These are phyloP conservation scores for Proisotoma minuta DNA, from an alignment of 2,888 invertebrate species.

Conservation along the genomic window DNA sequence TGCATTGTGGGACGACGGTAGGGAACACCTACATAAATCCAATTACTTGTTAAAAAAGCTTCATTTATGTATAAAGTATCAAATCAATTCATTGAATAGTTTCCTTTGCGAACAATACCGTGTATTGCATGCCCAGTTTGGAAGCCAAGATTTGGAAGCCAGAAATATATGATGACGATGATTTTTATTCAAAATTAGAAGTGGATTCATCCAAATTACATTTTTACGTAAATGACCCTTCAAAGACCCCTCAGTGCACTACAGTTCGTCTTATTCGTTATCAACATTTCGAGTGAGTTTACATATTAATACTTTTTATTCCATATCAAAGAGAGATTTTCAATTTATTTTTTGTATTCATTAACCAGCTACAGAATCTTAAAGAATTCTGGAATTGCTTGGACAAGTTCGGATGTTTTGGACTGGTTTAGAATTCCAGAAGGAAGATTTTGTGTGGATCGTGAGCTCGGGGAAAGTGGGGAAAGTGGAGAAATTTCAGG, in stretches of 20 bases:
- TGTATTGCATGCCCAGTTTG: conserved; percentile 25
- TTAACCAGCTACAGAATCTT: conserved; percentile 31
- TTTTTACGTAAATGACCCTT: conserved; percentile 33
- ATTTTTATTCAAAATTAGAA: conserved; percentile 24
- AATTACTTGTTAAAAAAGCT: too few species aligned
- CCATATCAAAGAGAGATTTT: background rate
- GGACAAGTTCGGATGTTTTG: conserved; percentile 37
- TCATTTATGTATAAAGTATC: too few species aligned
- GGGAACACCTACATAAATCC: too few species aligned
- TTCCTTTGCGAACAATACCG: conserved; percentile 29
- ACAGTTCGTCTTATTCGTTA: conserved; percentile 33
- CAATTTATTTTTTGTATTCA: too few species aligned
- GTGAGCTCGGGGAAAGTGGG: conserved; percentile 12
- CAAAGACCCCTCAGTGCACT: conserved; percentile 26
- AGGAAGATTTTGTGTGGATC: conserved; percentile 32
- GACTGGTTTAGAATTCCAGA: conserved; percentile 34
- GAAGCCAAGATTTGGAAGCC: conserved; percentile 31
- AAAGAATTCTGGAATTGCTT: conserved; percentile 31
- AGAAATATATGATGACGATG: conserved; percentile 30
- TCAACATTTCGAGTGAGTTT: conserved; percentile 34
- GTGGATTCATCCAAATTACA: conserved; percentile 23
- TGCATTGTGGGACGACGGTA: conserved; percentile 32
- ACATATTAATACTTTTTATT: background rate
- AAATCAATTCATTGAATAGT: too few species aligned
- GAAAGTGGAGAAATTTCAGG: conserved; percentile 24